Base-by-base conservation (phyloP, 1,140 invertebrate species). In the Leptopilina clavipes region DNA sequence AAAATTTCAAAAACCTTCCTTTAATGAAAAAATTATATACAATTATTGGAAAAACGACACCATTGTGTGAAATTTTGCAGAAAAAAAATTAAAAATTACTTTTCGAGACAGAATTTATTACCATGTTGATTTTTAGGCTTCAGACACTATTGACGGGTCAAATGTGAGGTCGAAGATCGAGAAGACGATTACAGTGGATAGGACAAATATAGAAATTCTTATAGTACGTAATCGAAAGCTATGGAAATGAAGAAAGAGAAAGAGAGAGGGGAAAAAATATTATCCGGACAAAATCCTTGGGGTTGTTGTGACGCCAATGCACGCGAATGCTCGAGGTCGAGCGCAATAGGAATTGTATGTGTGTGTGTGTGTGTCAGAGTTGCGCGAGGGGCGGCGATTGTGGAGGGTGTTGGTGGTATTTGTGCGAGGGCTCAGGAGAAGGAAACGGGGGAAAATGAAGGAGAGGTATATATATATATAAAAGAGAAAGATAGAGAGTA, bases 251-350 rank as follows among this genome's bases (percentile, higher is more conserved):
- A 70, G 22, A 70, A 31, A 25, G 12, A 37, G n/a, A 40, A 17
- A 71, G n/a, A 25, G 12, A 37, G n/a, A 40, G 40, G 43, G n/a
- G n/a, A 71, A 74, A 56, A n/a, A 37, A 59, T 43, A 56, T 14
- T 25, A 54, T 25, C n/a, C n/a, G 37, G 10, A 43, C n/a, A 14
- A 12, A 12, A 56, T 54, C 10, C 54, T 65, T 76, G 78, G 79
- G 77, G 79, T 77, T 76, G 52, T 37, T 37, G 54, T 48, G 79
- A 76, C 81, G 82, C 82, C 82, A 80, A 83, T 83, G 82, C 74
- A 83, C 83, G 82, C 74, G 79, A 73, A 77, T 40, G 74, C 22
- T 75, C 76, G 83, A 82, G 82, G 79, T 78, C 78, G 83, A 77
- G 72, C 79, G 80, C 72, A 73, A 70, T 70, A 31, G 17, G 19